Base-by-base conservation (phyloP, 2,888 invertebrate genomes). In the Hymenopus coronatus region DNA sequence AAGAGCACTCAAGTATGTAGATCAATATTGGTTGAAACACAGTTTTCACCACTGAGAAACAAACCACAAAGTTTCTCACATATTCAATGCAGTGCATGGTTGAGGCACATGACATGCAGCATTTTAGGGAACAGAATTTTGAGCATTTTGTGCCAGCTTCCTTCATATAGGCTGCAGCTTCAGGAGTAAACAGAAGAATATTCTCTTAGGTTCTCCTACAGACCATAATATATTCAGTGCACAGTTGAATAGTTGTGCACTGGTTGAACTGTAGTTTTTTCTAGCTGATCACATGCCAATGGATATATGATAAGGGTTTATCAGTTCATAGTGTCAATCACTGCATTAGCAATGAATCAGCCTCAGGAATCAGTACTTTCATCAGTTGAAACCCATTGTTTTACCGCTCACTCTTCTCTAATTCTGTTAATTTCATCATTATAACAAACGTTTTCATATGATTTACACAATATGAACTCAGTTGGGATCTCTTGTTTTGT, bases 331-430 rank as follows among this genome's bases (percentile, higher is more conserved):
- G 54, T 87, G 87, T 20, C 87, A 87, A 87, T 87, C 81, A 54
- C 54, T 28, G 81, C 27, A 70, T 87, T 87, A 20, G 82, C 70
- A 87, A 87, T 70, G 81, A 87, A 87, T 25, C 28, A 20, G 28
- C 28, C 87, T 28, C 82, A 87, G 27, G 86, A 25, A 86, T 86
- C 86, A 7, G 86, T 86, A 86, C 54, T 86, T 54, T 27, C 54
- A 70, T 87, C 70, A 87, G 81, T 28, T 82, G 30, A 87, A 14
- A 81, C 9, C 82, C 28, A 28, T 87, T 87, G 81, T 87, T 81
- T 87, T 87, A 8, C 81, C 82, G 81, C 6, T 87, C 70, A 81
- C 87, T 70, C 28, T 70, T 86, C 70, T 20, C 33, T 81, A 87
- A 87, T 28, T 40, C 9, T 85, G 12, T 40, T 85, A 85, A 54